Base-by-base conservation (phyloP, 2,113 vertebrate species). In the Aspiorhynchus laticeps region DNA sequence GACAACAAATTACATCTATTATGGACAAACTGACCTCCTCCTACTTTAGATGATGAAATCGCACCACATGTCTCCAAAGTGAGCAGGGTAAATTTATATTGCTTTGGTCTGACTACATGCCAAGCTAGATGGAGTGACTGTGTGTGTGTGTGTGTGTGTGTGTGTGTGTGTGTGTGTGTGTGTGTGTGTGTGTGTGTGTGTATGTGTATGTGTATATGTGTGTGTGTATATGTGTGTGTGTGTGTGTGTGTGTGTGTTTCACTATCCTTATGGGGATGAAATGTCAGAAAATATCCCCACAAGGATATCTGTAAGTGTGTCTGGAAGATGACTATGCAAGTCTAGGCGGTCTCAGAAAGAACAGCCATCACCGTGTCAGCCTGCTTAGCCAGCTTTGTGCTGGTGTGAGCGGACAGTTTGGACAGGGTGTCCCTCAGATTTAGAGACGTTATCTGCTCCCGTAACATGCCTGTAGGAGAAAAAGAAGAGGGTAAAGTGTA, bases 351-450 rank as follows among this genome's bases (percentile, higher is more conserved):
- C 73, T 95, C 94, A 80, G 86, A 87, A 1, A 95, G 92, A 15
- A 93, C 53, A 38, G 94, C 88, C 82, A 97, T 82, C 2, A 96
- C 93, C 17, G 92, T 93, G 59, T 85, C 85, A 9, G 97, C 96
- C 92, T 95, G 95, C 5, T 95, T 93, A 33, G 91, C 95, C 41
- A 97, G 93, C 11, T 93, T 94, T 78, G 91, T 92, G 28, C 92
- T 97, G 92, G 90, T 93, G 81, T 97, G 94, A 26, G 87, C 91
- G 11, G 92, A 93, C 69, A 97, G 94, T 67, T 87, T 93, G 76
- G 91, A 89, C 0, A 98, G 89, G 21, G 94, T 97, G 71, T 96
- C 95, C 89, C 93, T 95, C 56, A 97, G 90, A 24, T 96, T 95
- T 88, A 94, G 85, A 26, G 93, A 91, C 88, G 95, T 94, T 91